These are phyloP conservation scores for Microtus ochrogaster DNA, from an alignment of 2,113 vertebrate genomes.

Conservation along the genomic window DNA sequence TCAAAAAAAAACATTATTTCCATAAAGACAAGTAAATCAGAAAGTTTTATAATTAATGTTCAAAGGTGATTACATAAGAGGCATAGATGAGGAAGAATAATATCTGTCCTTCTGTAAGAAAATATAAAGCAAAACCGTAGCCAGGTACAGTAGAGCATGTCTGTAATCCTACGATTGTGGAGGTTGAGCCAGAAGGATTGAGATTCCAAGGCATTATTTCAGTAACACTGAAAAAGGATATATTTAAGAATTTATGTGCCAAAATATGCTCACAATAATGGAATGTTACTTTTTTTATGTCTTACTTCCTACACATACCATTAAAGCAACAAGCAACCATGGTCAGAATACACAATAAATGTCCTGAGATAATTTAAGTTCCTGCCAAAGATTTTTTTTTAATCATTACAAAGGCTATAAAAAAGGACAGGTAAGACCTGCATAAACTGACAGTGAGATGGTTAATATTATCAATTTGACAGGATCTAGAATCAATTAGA, in stretches of 20 bases:
- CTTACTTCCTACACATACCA: not conserved
- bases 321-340: not conserved
- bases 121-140: not conserved
- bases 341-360: not conserved
- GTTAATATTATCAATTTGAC: not conserved
- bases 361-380: not conserved
- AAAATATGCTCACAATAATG: not conserved
- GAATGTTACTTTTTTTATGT: not conserved
- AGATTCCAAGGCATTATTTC: not conserved
- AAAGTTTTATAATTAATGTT: not conserved
- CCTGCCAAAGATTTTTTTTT: not conserved
- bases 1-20: not conserved
- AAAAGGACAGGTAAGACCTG: not conserved
- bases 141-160: not conserved
- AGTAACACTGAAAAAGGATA: not conserved
- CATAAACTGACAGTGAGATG: not conserved
- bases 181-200: not conserved
- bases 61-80: not conserved
- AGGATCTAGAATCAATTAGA: not conserved
- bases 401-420: not conserved
- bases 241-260: not conserved
- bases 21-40: not conserved
- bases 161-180: no score
- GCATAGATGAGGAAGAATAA: not conserved
- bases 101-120: not conserved